phyloP scores from a whole-genome alignment of 2,888 invertebrate species.

The Lapara coniferarum region DNA sequence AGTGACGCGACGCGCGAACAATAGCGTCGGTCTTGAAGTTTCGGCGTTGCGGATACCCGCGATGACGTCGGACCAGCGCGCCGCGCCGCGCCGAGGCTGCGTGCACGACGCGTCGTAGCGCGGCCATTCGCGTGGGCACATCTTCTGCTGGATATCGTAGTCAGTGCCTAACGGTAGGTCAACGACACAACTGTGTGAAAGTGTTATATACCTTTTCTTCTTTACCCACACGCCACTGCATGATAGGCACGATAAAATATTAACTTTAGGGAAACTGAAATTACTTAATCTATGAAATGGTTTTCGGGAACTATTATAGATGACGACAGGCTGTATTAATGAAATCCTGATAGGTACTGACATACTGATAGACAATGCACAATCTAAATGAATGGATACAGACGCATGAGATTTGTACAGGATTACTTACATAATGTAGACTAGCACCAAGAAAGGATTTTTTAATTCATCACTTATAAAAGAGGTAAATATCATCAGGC shows the following conservation, averaged over 20 bases:
- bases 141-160: constrained; percentile 50
- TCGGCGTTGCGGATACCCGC: no score
- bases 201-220: constrained; percentile 70
- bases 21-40: background rate
- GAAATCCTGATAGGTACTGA: no score
- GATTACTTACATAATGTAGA: no score
- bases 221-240: constrained; percentile 61
- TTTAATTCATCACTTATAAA: no score
- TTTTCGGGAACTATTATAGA: background rate
- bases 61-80: no score
- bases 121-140: constrained; percentile 45
- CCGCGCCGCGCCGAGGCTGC: no score
- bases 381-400: no score
- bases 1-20: background rate
- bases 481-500: no score
- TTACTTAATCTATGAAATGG: background rate
- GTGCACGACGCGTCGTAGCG: background rate
- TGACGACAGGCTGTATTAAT: no score
- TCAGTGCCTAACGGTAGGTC: constrained; percentile 56
- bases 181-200: constrained; percentile 79
- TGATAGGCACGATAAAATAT: constrained; percentile 1
- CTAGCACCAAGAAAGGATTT: no score
- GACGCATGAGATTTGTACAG: no score
- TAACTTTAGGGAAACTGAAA: background rate
- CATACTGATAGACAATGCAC: no score